Evolutionary conservation across 2,113 vertebrate genomes (phyloP), one percentile per base, ranked within the genome.

Genomic region (Tachuris rubrigastra): DNA sequence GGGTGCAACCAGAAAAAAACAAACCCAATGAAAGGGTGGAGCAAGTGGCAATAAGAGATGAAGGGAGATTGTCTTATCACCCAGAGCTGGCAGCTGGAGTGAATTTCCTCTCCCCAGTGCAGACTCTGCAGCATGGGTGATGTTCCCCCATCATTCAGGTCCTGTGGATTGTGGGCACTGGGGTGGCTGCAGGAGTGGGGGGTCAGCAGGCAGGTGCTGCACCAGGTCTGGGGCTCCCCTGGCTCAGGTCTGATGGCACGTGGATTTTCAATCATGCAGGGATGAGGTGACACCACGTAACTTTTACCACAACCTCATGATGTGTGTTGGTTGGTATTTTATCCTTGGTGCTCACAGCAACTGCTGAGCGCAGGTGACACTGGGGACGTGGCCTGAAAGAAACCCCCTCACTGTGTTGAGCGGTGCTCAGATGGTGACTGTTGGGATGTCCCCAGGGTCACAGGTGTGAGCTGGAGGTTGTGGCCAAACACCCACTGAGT

Each of bases 1-100:
- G 88, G 95, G 86, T 92, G 96, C 79, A 66, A 33, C 53, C 14
- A 4, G 65, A 11, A 19, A 25, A 53, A 53, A 37, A 31, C 16
- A 25, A 6, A 10, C 49, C 58, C n/a, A 13, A 23, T 39, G 21
- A 66, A 75, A 23, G 46, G 84, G 90, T 87, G 94, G 76, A 73
- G 77, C 46, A 60, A 92, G 62, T 20, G 52, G 76, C 86, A 85
- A 5, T 62, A 58, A n/a, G 77, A 85, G 72, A 90, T 94, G 60
- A 81, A 90, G 21, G 27, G 53, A 95, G 89, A 92, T 89, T 88
- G 88, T 24, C 46, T 97, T 94, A 94, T 95, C 87, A 60, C n/a
- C 25, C 21, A 5, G 52, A 80, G 72, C 44, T 87, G 87, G 91
- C 85, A 82, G 53, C 65, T 52, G 69, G 16, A 63, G 59, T 3